Evolutionary conservation across 2,888 invertebrate genomes (phyloP), one percentile per base, ranked within the genome.

Genomic region (Torymus aiolomorphi): DNA sequence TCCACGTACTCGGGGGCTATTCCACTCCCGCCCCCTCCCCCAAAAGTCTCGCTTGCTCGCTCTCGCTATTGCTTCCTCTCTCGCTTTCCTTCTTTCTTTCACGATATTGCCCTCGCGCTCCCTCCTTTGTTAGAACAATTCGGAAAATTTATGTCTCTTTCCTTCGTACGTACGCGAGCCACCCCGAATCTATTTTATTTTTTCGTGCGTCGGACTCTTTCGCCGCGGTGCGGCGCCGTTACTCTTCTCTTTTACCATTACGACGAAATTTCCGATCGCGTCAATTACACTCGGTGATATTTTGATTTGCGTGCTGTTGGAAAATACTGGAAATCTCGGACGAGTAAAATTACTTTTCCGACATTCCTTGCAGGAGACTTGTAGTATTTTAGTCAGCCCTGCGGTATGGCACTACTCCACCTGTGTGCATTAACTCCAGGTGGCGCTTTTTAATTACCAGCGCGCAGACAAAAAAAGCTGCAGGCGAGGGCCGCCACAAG

Each of bases 81-180:
- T 16, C 49, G 49, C 63, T 14, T 62, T 20, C 49, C 18, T 65
- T 65, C 70, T 71, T 63, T 73, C 54, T 61, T 5, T 49, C 13
- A 49, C 63, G 63, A 65, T 61, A 65, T 70, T 63, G 24, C 52
- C 14, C 57, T 52, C 54, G 18, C 31, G 31, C 72, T 51, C 10
- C 14, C 20, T 4, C 12, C 20, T 67, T 70, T 59, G 52, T 61
- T 75, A 42, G 59, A 75, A 63, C 75, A 59, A 74, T 75, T 62
- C 31, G 31, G 42, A 20, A 69, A 63, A 79, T 57, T 59, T 74
- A 74, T 79, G n/a, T 62, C 57, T 61, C 61, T 59, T 20, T 61
- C 42, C 16, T 61, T 71, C 16, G 24, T 31, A 31, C 8, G 8
- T 31, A 31, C 31, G 31, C 31, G 31, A 24, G 24, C 24, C 24